These are phyloP conservation scores for Meloidogyne exigua DNA, from an alignment of 1,140 invertebrate species.

Conservation along the genomic window DNA sequence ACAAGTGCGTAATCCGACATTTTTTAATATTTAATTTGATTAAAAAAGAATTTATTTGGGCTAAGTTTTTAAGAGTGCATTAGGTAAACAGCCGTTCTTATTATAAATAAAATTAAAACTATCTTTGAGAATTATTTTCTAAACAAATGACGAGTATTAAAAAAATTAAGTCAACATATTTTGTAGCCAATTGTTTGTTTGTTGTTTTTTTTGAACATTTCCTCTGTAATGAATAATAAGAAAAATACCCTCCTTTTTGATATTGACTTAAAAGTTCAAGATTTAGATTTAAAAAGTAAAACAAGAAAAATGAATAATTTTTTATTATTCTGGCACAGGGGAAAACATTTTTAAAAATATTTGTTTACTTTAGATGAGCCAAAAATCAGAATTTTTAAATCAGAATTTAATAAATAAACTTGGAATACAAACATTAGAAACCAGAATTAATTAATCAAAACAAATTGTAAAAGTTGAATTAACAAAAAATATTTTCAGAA, in stretches of 20 bases:
- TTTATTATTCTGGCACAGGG: constrained; percentile 4
- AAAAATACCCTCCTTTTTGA: not conserved
- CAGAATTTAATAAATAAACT: too few relatives aligned
- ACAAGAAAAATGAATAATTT: not conserved
- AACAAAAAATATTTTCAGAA: not conserved
- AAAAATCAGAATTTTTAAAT: too few relatives aligned
- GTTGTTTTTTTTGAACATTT: not conserved
- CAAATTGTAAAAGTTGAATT: too few relatives aligned
- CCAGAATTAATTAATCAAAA: too few relatives aligned
- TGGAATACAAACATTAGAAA: too few relatives aligned
- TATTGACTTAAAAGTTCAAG: not conserved
- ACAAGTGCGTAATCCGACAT: not conserved
- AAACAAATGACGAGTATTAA: not conserved
- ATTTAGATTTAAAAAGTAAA: not conserved
- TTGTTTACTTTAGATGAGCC: not conserved
- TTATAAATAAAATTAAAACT: not conserved
- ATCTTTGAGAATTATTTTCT: not conserved
- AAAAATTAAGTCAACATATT: too few relatives aligned
- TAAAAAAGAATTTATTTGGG: too few relatives aligned
- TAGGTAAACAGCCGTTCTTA: not conserved
- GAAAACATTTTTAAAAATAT: not conserved
- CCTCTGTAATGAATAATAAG: not conserved
- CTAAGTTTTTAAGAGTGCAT: not conserved
- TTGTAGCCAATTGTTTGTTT: not conserved
- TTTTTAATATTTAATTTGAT: not conserved